A percentile compares a stretch with the other conserved stretches of the same genome.
Conservation (phyloP, 1,140 invertebrate genomes). For the Drosophila subobscura region DNA sequence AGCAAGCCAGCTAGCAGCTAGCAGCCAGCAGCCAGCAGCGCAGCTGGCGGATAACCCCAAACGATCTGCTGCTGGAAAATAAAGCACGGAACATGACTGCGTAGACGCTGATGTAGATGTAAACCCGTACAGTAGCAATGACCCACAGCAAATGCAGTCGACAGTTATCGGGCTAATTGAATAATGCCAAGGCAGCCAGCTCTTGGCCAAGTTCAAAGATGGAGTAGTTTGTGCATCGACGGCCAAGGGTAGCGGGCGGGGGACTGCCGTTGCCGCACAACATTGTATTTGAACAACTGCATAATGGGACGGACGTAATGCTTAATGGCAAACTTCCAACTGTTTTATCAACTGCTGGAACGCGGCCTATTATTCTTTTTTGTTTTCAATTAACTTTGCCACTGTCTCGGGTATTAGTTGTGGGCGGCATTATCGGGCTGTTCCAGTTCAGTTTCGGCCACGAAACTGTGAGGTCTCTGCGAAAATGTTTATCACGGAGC, state of each 20-base stretch:
- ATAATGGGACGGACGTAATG: slow-evolving; percentile 46
- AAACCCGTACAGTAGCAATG: background rate
- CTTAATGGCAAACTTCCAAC: slow-evolving; percentile 34
- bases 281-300: slow-evolving; percentile 58
- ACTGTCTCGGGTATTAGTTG: slow-evolving; percentile 51
- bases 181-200: slow-evolving; percentile 12
- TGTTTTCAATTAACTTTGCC: slow-evolving; percentile 52
- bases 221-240: slow-evolving; percentile 35
- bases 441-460: slow-evolving; percentile 57
- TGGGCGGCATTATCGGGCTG: slow-evolving; percentile 26
- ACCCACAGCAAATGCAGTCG: slow-evolving; percentile 11
- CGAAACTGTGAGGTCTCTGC: slow-evolving; percentile 44
- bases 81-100: background rate
- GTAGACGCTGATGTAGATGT: no score
- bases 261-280: slow-evolving; percentile 6
- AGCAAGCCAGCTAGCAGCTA: no score
- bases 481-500: slow-evolving; percentile 38
- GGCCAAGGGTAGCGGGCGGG: slow-evolving; percentile 16
- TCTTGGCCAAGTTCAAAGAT: slow-evolving; percentile 64
- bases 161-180: slow-evolving; percentile 17
- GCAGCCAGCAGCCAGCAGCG: background rate
- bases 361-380: slow-evolving; percentile 50
- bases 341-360: slow-evolving; percentile 31
- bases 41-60: slow-evolving; percentile 41
- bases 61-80: slow-evolving; percentile 3